Evolutionary conservation across 37 sponge, comb jelly and placozoan species (phyloP), one percentile per base, ranked within the genome.

Genomic region (Tethya wilhelma): DNA sequence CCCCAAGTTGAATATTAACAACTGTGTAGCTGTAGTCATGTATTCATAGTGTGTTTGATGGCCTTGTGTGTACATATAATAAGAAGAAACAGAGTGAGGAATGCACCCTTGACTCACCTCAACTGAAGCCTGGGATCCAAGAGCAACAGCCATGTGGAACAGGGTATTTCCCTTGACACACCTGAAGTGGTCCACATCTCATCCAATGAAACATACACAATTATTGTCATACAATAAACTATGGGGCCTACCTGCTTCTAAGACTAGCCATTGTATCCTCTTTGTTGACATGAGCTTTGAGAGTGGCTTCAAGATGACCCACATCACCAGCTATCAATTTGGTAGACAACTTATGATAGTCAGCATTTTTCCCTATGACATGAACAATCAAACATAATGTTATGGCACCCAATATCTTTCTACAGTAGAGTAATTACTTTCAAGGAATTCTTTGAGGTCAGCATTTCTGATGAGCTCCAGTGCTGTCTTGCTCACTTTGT

Each of bases 401-500:
- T 11, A 49, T 11, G 11, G 55, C 17, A n/a, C n/a, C n/a, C n/a
- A n/a, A n/a, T n/a, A n/a, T n/a, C n/a, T n/a, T n/a, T n/a, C n/a
- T 19, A 9, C 53, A 67, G 5, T 7, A 71, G 26, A 44, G 42
- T 20, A 26, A 79, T 64, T 60, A 87, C 93, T 26, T 77, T 62
- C 25, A 6, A 92, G 85, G 38, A 75, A 78, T 8, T 59, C 56
- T 56, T 42, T 84, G 23, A 89, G 68, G 31, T 91, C 90, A 22
- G 67, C 64, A 39, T 91, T 95, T 67, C 96, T 84, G 20, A 64
- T 78, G 59, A 86, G 74, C 26, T 91, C 93, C 34, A 92, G 49
- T 7, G 87, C 96, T 23, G 84, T 85, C 70, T 87, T 87, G 77
- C 84, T 89, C 65, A 81, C 44, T 69, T 67, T 76, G 79, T 94